Evolutionary conservation across 2,888 invertebrate genomes (phyloP).

Genomic region (Rhagonycha lutea): DNA sequence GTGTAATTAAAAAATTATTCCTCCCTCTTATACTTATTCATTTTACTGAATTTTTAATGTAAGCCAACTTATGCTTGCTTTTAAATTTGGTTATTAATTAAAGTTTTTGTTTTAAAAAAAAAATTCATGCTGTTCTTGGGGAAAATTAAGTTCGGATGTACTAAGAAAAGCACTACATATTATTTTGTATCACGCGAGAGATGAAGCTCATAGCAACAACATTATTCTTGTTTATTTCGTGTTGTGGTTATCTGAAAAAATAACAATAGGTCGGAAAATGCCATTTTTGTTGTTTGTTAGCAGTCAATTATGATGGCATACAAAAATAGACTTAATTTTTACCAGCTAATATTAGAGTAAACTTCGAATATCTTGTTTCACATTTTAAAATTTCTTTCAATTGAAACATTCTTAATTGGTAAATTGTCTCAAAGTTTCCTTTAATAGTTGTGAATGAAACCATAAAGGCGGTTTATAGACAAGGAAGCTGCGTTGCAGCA

Average conservation of each 20-base stretch:
- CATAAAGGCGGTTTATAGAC: background rate
- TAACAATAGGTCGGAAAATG: background rate
- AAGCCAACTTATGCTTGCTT: background rate
- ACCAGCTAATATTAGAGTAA: background rate
- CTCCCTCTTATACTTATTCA: background rate
- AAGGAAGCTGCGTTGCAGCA: background rate
- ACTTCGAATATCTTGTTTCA: background rate
- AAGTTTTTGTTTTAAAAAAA: background rate
- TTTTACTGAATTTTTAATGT: background rate
- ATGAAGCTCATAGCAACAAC: background rate
- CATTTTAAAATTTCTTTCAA: background rate
- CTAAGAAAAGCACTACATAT: background rate
- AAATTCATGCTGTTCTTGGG: background rate
- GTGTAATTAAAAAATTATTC: background rate
- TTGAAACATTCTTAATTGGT: background rate
- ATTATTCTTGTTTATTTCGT: background rate
- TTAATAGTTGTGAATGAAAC: background rate
- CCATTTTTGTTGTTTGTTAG: background rate
- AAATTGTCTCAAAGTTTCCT: background rate
- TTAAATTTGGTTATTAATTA: background rate
- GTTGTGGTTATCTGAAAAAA: background rate
- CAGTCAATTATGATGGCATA: background rate
- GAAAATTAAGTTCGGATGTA: background rate
- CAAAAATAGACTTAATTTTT: background rate
- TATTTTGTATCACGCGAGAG: background rate